Evolutionary conservation across 2,113 vertebrate species (phyloP), one percentile per base, ranked within the genome.

Genomic region (Chrysemys picta): DNA sequence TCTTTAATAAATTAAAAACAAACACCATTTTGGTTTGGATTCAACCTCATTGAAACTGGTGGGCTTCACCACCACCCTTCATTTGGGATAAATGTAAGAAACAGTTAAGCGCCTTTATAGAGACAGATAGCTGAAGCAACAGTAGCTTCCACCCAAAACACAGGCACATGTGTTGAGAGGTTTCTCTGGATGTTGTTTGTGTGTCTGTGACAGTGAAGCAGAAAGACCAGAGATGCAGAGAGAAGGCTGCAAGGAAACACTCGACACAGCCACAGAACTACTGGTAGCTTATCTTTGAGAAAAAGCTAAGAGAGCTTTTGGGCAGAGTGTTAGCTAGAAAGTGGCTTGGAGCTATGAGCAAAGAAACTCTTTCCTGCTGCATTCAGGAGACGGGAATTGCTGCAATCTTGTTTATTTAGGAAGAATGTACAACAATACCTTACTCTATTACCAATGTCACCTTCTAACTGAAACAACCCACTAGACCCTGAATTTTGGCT

Each of bases 181-280:
- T 80, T 89, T 25, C n/a, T 24, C 35, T 69, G 10, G 3, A 27
- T 16, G 16, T 19, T 31, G 1, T 0, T 31, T 93, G 93, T 95
- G 14, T 79, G n/a, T 82, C 56, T n/a, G 4, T 10, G 45, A 35
- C 16, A 82, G 57, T 19, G 14, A 82, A 5, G 93, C 3, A 87
- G 38, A 84, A 35, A 49, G 19, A 75, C 7, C 17, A 69, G 65
- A 21, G 35, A 21, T 2, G 8, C 65, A 69, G 65, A 38, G 65
- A 0, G 5, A 49, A 45, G 10, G 16, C 50, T n/a, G 0, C 1
- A 54, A 42, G 25, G 21, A 19, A 80, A 47, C 4, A 0, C 1
- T 42, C 24, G 1, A 19, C 25, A 38, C 29, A 69, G 8, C 0
- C 0, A 11, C 10, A 9, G 17, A 17, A 91, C 19, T 7, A 45